Percentiles rank a stretch among this genome's conserved stretches.
Evolutionary conservation across 2,888 invertebrate species (phyloP).

Genomic region (Heliconius ismenius): DNA sequence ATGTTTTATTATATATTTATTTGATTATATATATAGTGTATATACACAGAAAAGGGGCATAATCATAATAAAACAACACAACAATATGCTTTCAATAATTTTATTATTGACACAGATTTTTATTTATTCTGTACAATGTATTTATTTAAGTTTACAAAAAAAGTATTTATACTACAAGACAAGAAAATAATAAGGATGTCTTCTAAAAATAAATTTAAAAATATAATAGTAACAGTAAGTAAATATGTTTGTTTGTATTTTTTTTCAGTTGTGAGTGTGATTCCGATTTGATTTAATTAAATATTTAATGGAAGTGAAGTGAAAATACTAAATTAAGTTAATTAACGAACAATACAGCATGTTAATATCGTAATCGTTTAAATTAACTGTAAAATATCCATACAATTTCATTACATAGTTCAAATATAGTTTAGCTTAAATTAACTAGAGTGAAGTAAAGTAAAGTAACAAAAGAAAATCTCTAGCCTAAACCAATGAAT

Average conservation of each 20-base stretch:
- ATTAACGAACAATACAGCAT: background rate
- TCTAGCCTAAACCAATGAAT: conserved; percentile 43
- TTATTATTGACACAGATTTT: conserved; percentile 67
- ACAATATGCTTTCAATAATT: conserved; percentile 43
- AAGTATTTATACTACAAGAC: conserved; percentile 26
- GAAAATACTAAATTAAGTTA: no score
- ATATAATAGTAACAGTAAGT: background rate
- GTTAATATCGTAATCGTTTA: background rate
- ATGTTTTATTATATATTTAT: no score
- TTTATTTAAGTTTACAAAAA: conserved; percentile 47
- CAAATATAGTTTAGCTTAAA: conserved; percentile 14
- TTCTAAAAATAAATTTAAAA: background rate
- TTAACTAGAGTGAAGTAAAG: conserved; percentile 9
- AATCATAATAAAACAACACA: conserved; percentile 2
- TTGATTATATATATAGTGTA: background rate
- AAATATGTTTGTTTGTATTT: conserved; percentile 27
- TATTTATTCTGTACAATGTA: conserved; percentile 69
- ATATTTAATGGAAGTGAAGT: no score
- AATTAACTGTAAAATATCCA: background rate
- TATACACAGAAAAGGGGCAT: background rate
- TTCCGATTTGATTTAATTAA: no score
- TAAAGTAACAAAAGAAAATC: conserved; percentile 10
- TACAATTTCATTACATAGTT: conserved; percentile 11
- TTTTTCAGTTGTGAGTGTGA: background rate
- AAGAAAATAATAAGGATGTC: background rate